These are phyloP conservation scores for Pempheris klunzingeri DNA, from an alignment of 2,797 vertebrate species.

Conservation along the genomic window DNA sequence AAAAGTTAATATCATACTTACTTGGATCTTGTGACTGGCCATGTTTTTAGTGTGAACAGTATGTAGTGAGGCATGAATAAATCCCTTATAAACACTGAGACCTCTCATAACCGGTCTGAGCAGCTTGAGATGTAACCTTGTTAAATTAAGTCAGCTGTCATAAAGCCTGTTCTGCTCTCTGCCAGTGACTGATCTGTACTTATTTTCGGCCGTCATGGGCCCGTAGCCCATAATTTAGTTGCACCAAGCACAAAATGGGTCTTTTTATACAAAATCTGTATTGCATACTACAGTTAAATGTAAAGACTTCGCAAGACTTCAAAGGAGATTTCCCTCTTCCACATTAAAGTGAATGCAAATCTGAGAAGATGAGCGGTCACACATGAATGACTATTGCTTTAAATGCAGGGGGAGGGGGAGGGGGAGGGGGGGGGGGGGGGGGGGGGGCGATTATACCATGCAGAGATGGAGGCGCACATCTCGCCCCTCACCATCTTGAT, in stretches of 20 bases:
- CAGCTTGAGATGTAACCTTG: conserved; percentile 18
- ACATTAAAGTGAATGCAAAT: background rate
- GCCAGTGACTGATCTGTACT: background rate
- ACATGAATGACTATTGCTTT: conserved; percentile 6
- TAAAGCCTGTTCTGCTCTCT: background rate
- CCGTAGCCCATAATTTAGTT: background rate
- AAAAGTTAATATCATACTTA: conserved; percentile 3
- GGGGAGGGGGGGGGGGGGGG: background rate
- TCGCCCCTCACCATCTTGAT: conserved; percentile 14
- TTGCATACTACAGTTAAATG: background rate
- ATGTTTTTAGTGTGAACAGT: conserved; percentile 61
- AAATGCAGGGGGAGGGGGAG: background rate
- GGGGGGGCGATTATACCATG: background rate
- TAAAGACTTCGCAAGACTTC: background rate
- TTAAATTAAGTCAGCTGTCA: conserved; percentile 7
- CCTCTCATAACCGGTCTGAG: conserved; percentile 53
- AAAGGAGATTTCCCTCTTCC: background rate
- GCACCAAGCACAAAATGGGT: background rate
- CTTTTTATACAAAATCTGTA: background rate
- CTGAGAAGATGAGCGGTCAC: background rate
- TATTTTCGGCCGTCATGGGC: conserved; percentile 18
- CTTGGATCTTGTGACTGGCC: background rate
- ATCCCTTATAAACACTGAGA: conserved; percentile 35
- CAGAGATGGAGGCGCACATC: conserved; percentile 20
- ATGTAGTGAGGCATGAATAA: conserved; percentile 40